Evolutionary conservation across 2,888 invertebrate species (phyloP), one percentile per base, ranked within the genome.

Genomic region (Odontocolon sp.): DNA sequence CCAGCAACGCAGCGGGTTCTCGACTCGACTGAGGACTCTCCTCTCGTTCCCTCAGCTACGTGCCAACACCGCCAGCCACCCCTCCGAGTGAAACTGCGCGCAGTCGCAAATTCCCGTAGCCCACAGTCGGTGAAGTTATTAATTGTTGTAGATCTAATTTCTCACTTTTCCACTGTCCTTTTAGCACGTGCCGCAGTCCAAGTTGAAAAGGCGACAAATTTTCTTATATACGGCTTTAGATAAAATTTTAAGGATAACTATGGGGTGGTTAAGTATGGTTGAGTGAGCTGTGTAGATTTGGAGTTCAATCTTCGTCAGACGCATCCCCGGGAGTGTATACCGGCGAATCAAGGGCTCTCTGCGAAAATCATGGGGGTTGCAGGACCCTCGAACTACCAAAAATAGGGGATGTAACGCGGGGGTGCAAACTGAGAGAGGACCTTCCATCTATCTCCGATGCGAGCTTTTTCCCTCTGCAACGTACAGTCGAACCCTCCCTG

Each of bases 11-110:
- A 85, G 84, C 87, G 87, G 86, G 83, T 82, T 86, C 87, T 86
- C 88, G 87, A 86, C 86, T 83, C 87, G 86, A 87, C 87, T 87
- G 87, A 87, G 85, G 85, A 82, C 80, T 70, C 84, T 83, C 82
- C 83, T 81, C 84, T 82, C 82, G 84, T 81, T 83, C 72, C 85
- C 85, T 85, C 87, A 82, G 75, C 83, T 79, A 84, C 84, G 84
- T 85, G 84, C 70, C 64, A 77, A n/a, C 50, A 66, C 47, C 66
- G 57, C 78, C 67, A 80, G 79, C 83, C 82, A 83, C 84, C 84
- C 85, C 84, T 82, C 59, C 18, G 67, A 69, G 50, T 61, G 67
- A 75, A 59, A 70, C 67, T 59, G 69, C 82, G 87, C 87, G 87
- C 87, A 87, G 87, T 82, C 87, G 87, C 87, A 81, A 86, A 78